Percentiles rank a stretch among this genome's conserved stretches.
Evolutionary conservation across 2,113 vertebrate species (phyloP).

Genomic region (Piaya cayana): DNA sequence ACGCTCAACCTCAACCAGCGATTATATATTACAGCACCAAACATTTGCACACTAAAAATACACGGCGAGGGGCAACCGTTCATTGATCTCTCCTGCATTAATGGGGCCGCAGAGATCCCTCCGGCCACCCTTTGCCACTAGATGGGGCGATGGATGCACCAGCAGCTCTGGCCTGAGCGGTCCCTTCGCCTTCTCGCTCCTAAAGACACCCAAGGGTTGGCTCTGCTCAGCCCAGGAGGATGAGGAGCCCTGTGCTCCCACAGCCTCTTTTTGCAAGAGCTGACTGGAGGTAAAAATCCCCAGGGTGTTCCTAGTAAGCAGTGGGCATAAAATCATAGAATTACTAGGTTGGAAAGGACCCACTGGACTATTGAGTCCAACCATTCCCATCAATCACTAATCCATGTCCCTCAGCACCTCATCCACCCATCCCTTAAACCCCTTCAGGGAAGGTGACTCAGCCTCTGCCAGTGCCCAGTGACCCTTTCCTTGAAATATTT

Average conservation of each 20-base stretch:
- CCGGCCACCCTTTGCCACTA: not conserved
- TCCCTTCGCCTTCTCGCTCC: accelerated
- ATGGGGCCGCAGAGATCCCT: not conserved
- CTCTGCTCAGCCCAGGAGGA: not conserved
- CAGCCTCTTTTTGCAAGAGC: accelerated
- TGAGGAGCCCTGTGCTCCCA: accelerated
- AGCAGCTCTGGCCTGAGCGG: not conserved
- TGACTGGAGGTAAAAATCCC: not conserved
- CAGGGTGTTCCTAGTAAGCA: accelerated
- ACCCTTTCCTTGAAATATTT: no score
- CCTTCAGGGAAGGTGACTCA: no score
- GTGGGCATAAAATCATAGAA: no score
- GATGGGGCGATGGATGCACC: constrained; percentile 61
- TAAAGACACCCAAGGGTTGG: accelerated
- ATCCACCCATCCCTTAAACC: no score
- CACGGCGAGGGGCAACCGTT: not conserved
- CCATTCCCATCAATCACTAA: no score
- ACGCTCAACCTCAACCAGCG: not conserved
- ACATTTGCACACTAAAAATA: constrained; percentile 37
- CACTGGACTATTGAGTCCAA: no score
- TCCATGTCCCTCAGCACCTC: no score
- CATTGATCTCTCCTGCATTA: not conserved
- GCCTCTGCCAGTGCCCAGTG: no score
- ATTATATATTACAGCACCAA: not conserved
- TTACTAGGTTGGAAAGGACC: no score